Evolutionary conservation across 2,113 vertebrate genomes (phyloP).

Genomic region (Larimichthys polyactis): DNA sequence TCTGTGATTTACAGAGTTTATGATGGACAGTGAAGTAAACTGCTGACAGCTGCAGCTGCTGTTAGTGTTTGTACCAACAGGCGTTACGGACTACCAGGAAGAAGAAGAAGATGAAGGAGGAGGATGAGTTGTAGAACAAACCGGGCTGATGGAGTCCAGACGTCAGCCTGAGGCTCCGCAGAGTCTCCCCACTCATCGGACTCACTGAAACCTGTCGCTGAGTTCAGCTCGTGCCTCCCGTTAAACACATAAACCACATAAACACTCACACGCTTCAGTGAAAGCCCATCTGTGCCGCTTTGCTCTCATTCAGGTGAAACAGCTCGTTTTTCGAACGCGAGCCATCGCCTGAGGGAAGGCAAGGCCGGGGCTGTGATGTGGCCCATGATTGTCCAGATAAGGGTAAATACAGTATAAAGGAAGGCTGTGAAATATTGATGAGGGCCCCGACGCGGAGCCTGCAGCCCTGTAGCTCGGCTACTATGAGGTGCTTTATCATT

Average conservation of each 20-base stretch:
- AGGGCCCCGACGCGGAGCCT: constrained; percentile 59
- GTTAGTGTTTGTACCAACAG: too few relatives aligned
- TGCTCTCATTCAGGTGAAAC: constrained; percentile 43
- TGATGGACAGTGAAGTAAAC: too few relatives aligned
- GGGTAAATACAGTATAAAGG: constrained; percentile 70
- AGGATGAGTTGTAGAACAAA: constrained; percentile 39
- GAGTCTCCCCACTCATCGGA: constrained; percentile 17
- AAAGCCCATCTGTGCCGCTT: constrained; percentile 37
- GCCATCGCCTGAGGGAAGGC: constrained; percentile 45
- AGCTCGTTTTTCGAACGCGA: constrained; percentile 28
- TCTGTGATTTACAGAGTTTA: too few relatives aligned
- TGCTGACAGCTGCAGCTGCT: too few relatives aligned
- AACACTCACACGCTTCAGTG: constrained; percentile 1
- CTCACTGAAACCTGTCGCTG: constrained; percentile 11
- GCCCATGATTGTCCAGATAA: constrained; percentile 54
- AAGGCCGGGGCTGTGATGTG: constrained; percentile 46
- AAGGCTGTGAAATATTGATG: constrained; percentile 77
- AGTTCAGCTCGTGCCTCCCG: constrained; percentile 7
- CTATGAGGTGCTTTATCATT: constrained; percentile 67
- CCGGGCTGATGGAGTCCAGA: constrained; percentile 28
- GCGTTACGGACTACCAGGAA: too few relatives aligned
- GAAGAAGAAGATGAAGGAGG: not conserved
- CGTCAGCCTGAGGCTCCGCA: constrained; percentile 22
- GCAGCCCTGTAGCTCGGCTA: constrained; percentile 47
- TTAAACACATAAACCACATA: constrained; percentile 30